A percentile compares a stretch with the other conserved stretches of the same genome.
These are phyloP conservation scores for Sebastiscus tertius DNA, from an alignment of 2,797 vertebrate genomes.

Conservation along the genomic window DNA sequence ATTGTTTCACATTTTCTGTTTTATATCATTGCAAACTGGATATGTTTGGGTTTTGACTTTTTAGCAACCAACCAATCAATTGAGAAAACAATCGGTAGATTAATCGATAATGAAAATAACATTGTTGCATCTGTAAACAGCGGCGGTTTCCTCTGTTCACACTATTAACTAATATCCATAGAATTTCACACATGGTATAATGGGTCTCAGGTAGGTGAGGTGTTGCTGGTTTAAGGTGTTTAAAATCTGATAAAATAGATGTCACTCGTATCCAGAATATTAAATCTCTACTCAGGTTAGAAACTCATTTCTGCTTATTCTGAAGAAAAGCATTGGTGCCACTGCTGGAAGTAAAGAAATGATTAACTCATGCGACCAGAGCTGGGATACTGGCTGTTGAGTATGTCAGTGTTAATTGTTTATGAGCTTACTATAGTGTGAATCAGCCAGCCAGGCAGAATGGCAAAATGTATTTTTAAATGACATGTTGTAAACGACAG, in stretches of 20 bases:
- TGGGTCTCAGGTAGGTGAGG: background rate
- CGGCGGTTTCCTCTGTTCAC: background rate
- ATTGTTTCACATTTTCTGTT: background rate
- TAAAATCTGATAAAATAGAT: background rate
- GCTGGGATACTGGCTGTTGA: background rate
- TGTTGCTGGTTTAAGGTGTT: background rate
- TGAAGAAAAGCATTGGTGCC: background rate
- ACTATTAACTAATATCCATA: background rate
- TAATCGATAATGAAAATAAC: background rate
- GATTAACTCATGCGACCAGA: background rate
- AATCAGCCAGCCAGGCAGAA: background rate
- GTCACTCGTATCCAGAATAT: background rate
- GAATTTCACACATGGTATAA: no score
- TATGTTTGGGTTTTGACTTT: background rate
- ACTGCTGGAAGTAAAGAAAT: background rate
- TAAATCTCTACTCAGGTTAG: background rate
- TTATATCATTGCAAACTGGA: background rate
- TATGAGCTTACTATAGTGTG: background rate
- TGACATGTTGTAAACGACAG: background rate
- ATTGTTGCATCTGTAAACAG: background rate
- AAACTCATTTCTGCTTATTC: background rate
- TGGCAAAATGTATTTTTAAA: slow-evolving; percentile 20
- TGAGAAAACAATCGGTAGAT: background rate
- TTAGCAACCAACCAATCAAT: background rate
- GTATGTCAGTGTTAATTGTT: background rate